Conservation (phyloP, 2,113 vertebrate genomes). For the Silurus meridionalis region DNA sequence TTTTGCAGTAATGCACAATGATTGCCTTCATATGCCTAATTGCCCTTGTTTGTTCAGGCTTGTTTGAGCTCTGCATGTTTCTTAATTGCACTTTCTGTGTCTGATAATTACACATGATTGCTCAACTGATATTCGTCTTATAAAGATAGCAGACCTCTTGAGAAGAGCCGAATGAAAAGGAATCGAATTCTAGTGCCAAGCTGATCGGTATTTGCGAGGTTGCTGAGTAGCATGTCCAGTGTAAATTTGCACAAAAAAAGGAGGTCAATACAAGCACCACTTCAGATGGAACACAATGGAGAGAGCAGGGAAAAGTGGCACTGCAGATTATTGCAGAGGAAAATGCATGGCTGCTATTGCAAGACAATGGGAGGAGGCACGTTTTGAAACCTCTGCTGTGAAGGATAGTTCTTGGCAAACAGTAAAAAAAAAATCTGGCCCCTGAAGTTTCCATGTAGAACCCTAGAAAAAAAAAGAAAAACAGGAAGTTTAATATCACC, state of each 20-base stretch:
- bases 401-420: not conserved
- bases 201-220: not conserved
- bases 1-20: constrained; percentile 24
- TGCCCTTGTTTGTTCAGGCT: constrained; percentile 23
- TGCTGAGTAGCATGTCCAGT: not conserved
- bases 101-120: constrained; percentile 35
- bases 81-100: constrained; percentile 23
- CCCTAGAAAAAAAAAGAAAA: not conserved
- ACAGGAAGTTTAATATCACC: too few species aligned
- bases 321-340: not conserved
- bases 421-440: not conserved
- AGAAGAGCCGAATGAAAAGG: not conserved
- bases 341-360: constrained; percentile 7
- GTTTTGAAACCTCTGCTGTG: constrained; percentile 9
- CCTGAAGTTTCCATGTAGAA: not conserved
- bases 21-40: constrained; percentile 37
- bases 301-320: not conserved
- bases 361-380: constrained; percentile 10
- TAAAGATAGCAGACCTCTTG: constrained; percentile 22
- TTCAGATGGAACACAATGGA: constrained; percentile 9
- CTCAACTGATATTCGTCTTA: constrained; percentile 19
- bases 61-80: constrained; percentile 25
- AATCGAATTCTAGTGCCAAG: constrained; percentile 15
- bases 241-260: not conserved
- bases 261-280: not conserved